Base-by-base conservation (phyloP, 2,113 vertebrate species). In the Fulica atra region DNA sequence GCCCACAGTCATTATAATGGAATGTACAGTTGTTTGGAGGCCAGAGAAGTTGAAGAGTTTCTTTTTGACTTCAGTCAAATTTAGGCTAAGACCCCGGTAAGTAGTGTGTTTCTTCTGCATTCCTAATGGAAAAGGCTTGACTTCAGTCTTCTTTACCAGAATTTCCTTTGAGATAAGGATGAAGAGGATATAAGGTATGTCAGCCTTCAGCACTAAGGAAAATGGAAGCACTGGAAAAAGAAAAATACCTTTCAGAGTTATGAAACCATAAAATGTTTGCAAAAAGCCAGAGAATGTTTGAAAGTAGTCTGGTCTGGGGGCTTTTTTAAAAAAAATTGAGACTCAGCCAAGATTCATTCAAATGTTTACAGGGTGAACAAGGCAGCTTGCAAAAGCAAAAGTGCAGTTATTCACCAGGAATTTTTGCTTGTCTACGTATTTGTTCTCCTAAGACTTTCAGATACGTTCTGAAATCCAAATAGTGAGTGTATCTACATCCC, bases 1-100 rank as follows among this genome's bases (percentile, higher is more conserved):
- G 86, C 59, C 70, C 78, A 53, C 61, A 69, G 88, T 89, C 86
- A 91, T 92, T 92, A 53, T 24, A 84, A 81, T 81, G 93, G 92
- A 96, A 96, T 92, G 93, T 79, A 46, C 69, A 84, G 77, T 96
- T 84, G 61, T 81, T 90, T 64, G 61, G 70, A 86, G 65, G 83
- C 80, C 86, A 91, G 76, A 36, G 65, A 84, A 86, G 44, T 46
- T 2, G 1, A 40, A 66, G 57, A 17, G 18, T 81, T 92, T 92
- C 44, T 88, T 95, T 92, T 31, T 65, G 14, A 79, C 60, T 93
- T 93, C 80, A 88, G 69, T 78, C 53, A 86, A 86, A 84, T 65
- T 78, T 65, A 79, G 73, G 57, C 59, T 92, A 84, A 94, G 53
- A n/a, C 51, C 33, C 53, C 24, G 7, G 0, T 65, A 90, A 89